phyloP scores from a whole-genome alignment of 2,888 invertebrate species.

The Nowickia ferox region DNA sequence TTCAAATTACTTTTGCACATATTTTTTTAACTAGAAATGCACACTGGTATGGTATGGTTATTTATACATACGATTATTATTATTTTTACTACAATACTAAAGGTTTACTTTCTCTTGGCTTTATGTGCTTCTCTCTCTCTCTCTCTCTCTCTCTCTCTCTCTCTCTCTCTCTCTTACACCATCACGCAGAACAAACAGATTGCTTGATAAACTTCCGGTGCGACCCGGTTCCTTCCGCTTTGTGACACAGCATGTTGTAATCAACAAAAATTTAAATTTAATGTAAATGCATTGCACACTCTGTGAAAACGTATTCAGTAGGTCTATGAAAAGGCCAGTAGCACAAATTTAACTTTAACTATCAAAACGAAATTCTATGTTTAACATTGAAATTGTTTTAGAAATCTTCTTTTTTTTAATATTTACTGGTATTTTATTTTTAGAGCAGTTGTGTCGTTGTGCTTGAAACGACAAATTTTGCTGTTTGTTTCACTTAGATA shows the following conservation, averaged over 20 bases:
- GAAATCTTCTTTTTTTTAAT: neutral
- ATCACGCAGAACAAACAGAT: slow-evolving; percentile 65
- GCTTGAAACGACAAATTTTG: slow-evolving; percentile 2
- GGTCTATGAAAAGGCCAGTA: slow-evolving; percentile 4
- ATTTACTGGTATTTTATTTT: neutral
- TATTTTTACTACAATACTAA: neutral
- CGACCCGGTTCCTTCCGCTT: slow-evolving; percentile 70
- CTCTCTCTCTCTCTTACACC: neutral
- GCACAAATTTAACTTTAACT: neutral
- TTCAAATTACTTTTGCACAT: slow-evolving; percentile 28
- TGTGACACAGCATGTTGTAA: slow-evolving; percentile 68
- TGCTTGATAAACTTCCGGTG: slow-evolving; percentile 72
- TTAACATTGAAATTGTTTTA: slow-evolving; percentile 42
- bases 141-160: neutral
- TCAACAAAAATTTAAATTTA: slow-evolving; percentile 51
- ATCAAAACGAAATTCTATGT: slow-evolving; percentile 18
- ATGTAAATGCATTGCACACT: slow-evolving; percentile 50
- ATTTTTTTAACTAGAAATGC: slow-evolving; percentile 3
- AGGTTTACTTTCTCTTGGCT: neutral
- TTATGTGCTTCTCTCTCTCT: neutral
- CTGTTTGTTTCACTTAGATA: neutral
- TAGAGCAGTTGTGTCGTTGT: neutral
- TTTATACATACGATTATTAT: neutral
- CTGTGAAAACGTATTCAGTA: neutral
- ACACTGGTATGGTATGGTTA: neutral